Evolutionary conservation across 2,113 vertebrate species (phyloP), one percentile per base, ranked within the genome.

Genomic region (Hippoglossus stenolepis): DNA sequence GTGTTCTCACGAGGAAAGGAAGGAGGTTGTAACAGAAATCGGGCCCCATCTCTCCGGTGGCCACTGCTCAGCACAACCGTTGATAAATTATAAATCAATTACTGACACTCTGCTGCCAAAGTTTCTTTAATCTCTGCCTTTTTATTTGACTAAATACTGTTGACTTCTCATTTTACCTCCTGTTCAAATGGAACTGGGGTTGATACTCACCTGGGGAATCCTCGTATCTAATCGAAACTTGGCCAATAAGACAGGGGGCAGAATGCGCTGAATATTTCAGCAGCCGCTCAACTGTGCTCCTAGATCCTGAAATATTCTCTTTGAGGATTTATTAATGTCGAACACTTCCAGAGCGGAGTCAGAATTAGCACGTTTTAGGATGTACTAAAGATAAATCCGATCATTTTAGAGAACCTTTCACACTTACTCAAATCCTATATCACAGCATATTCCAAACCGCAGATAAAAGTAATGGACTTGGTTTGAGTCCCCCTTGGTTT

Each of bases 81-180:
- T 87, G 83, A 93, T 94, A 84, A 89, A 93, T 94, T 91, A 89
- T 93, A 93, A 93, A 94, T 95, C 92, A 91, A 93, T 92, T 94
- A 89, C 87, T 68, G 67, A 28, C 63, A 83, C 81, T 88, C 73
- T 64, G 77, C 91, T 85, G 88, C 82, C 91, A 92, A 90, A 75
- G 68, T 87, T 89, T 90, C 89, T 92, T 91, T 93, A 93, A 93
- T 93, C 89, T 88, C 62, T 75, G 53, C 78, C 84, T 43, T 93
- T 94, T 93, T 91, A 90, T 93, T 92, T 90, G 73, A 89, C 90
- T 93, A 93, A 94, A 93, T 80, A 78, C 86, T 90, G 87, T 91
- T 84, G 77, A 91, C 89, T 92, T 87, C 78, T 86, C 64, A 24
- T 87, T 89, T 89, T 87, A 86, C 68, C 71, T 83, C 71, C 79